Conservation (phyloP, 2,888 invertebrate genomes). For the Syrphus vitripennis region DNA sequence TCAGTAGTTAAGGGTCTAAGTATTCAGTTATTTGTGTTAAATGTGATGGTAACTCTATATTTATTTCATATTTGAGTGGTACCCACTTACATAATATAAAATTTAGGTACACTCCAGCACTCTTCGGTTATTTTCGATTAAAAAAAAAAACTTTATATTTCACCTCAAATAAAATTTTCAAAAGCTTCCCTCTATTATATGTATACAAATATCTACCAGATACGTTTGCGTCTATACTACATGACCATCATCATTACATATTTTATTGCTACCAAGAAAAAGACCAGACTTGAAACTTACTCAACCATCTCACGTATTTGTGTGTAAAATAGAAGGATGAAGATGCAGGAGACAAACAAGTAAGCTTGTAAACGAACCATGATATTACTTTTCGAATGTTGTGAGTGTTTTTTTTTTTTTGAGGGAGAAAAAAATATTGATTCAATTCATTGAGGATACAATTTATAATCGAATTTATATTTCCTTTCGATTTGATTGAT, state of each 20-base stretch:
- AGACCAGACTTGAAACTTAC: slow-evolving; percentile 19
- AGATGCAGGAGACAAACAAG: not conserved
- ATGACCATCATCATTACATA: slow-evolving; percentile 11
- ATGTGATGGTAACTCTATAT: not conserved
- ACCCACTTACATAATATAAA: no score
- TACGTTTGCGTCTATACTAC: no score
- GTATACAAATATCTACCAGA: no score
- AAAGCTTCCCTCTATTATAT: not conserved
- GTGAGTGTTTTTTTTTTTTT: not conserved
- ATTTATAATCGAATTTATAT: slow-evolving; percentile 62
- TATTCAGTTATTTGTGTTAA: no score
- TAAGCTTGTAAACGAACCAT: not conserved
- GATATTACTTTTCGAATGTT: not conserved
- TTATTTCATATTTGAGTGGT: not conserved
- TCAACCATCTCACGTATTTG: slow-evolving; percentile 44
- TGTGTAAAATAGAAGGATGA: not conserved
- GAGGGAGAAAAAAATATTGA: slow-evolving; percentile 48
- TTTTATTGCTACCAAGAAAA: not conserved
- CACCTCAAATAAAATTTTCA: slow-evolving; percentile 4
- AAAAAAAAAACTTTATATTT: slow-evolving; percentile 12
- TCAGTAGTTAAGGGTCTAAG: no score
- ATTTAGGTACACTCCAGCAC: not conserved
- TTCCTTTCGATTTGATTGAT: slow-evolving; percentile 46
- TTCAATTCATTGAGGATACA: slow-evolving; percentile 61
- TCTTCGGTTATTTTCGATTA: slow-evolving; percentile 16